These are phyloP conservation scores for Gavia stellata DNA, from an alignment of 2,113 vertebrate species.

Conservation along the genomic window DNA sequence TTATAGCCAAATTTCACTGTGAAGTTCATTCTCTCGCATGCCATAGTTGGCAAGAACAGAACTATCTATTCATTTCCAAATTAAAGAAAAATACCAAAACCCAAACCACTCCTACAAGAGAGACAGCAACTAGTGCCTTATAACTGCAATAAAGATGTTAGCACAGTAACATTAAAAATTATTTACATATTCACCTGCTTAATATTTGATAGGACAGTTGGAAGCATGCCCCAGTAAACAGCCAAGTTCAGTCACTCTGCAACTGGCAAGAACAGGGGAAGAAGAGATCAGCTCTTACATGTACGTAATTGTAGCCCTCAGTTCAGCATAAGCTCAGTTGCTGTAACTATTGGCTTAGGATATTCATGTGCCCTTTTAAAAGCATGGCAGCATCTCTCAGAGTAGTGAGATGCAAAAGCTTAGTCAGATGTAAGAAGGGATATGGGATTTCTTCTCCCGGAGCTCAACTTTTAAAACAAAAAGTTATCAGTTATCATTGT, in stretches of 20 bases:
- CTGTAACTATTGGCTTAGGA: background rate
- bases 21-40: background rate
- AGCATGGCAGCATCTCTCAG: background rate
- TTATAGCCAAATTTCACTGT: background rate
- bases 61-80: background rate
- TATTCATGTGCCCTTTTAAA: background rate
- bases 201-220: background rate
- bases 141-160: background rate
- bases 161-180: background rate
- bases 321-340: background rate
- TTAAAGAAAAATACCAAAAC: background rate
- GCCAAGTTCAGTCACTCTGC: background rate
- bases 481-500: background rate
- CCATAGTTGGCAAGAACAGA: background rate
- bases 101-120: background rate
- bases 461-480: background rate
- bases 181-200: background rate
- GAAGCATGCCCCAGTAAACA: background rate
- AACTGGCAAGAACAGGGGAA: background rate
- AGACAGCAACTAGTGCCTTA: background rate
- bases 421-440: background rate
- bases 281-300: background rate
- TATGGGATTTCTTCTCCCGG: background rate
- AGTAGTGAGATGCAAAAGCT: background rate
- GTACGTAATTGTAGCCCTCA: background rate